A percentile compares a stretch with the other conserved stretches of the same genome.
These are phyloP conservation scores for Myotis brandtii DNA, from an alignment of 2,113 vertebrate species.

Conservation along the genomic window DNA sequence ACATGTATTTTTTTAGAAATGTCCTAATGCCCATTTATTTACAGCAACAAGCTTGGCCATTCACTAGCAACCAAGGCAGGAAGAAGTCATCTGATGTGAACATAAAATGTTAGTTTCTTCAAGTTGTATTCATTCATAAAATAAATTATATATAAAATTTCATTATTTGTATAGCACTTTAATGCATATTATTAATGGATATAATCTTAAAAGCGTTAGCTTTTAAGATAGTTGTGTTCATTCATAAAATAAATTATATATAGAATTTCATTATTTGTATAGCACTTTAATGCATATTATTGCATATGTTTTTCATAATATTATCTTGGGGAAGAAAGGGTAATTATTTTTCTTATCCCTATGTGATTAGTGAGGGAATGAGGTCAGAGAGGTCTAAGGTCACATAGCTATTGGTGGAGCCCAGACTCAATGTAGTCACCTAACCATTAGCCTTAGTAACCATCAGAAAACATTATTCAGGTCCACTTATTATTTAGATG, in stretches of 20 bases:
- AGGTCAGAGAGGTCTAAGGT: background rate
- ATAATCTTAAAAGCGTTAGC: background rate
- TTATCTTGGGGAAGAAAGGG: background rate
- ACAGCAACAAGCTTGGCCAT: conserved; percentile 34
- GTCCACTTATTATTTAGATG: background rate
- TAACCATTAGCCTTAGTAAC: background rate
- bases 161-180: background rate
- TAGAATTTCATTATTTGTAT: background rate
- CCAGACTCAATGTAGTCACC: background rate
- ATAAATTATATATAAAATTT: background rate
- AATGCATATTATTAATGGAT: background rate
- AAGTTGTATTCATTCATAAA: background rate
- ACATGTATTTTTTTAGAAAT: conserved; percentile 33
- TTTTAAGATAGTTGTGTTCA: background rate
- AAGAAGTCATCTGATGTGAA: background rate
- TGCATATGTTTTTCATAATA: background rate
- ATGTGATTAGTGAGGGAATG: background rate
- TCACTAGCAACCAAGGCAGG: conserved; percentile 52
- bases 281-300: background rate
- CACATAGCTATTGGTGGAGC: background rate
- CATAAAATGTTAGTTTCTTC: background rate
- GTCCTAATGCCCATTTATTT: conserved; percentile 66
- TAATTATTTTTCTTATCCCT: background rate
- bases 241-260: conserved; percentile 19
- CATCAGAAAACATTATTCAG: background rate